Evolutionary conservation across 2,113 vertebrate species (phyloP), one percentile per base, ranked within the genome.

Genomic region (Crypturellus undulatus): DNA sequence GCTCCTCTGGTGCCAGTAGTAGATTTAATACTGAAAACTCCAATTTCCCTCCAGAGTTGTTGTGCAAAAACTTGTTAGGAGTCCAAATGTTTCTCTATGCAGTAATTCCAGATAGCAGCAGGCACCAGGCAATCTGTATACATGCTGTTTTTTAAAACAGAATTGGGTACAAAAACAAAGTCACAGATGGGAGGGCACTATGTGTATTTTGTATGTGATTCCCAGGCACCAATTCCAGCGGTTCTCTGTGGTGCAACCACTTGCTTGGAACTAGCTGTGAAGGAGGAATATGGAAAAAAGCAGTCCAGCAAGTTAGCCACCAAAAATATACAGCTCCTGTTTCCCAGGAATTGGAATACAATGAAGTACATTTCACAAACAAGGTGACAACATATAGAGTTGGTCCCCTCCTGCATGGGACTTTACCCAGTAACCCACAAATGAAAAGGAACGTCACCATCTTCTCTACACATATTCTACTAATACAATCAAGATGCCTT

Each of bases 81-180:
- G 94, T 70, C 73, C 70, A 93, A 62, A 79, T 58, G 67, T 85
- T 87, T 58, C 58, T 70, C 63, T 85, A 75, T 42, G 28, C n/a
- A 96, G 59, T 49, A 79, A 72, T 58, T 89, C 38, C 79, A 95
- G 59, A 62, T 38, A 85, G 71, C 45, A 94, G 62, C 62, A 79
- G 38, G 6, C 40, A 76, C 26, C 25, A 67, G 28, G n/a, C 34
- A 92, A 34, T n/a, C 49, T 34, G 70, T 34, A 69, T 34, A 72
- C 3, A 76, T 34, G 36, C 16, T 67, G 76, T 22, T 49, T 91
- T 76, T 79, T 62, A 91, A 91, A 90, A 79, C 20, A 69, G 20
- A 79, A 30, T 87, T 16, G n/a, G 12, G 15, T 65, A 28, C 52
- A 58, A 91, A 75, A 84, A 89, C 68, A 10, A 45, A 83, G 76